phyloP scores from a whole-genome alignment of 2,113 vertebrate species.

The Felis catus region DNA sequence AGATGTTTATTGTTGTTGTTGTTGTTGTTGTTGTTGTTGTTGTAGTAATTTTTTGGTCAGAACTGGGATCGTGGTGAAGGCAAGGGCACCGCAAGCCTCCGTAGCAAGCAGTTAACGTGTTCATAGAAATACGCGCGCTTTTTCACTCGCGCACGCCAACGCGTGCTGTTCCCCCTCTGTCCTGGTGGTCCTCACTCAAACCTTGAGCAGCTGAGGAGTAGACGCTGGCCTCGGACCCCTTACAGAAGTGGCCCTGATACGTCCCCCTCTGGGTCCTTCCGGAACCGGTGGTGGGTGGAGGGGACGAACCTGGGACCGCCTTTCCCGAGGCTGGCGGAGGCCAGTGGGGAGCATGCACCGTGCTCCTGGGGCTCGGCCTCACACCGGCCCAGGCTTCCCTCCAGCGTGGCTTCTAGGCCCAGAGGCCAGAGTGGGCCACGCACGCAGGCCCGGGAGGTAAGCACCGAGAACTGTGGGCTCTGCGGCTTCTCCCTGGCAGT shows the following conservation, averaged over 20 bases:
- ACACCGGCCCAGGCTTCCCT: neutral
- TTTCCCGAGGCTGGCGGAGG: neutral
- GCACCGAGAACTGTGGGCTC: accelerated
- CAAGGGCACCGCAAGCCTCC: accelerated
- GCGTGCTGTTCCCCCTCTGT: accelerated
- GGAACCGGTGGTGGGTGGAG: neutral
- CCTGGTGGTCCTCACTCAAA: accelerated
- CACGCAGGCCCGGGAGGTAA: accelerated
- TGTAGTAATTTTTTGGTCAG: neutral
- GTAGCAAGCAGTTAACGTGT: accelerated
- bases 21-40: neutral
- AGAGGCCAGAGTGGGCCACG: too few relatives aligned
- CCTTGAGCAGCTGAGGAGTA: too few relatives aligned
- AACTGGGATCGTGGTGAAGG: neutral
- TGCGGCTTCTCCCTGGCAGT: neutral
- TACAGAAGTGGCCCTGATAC: accelerated
- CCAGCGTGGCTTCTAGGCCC: accelerated
- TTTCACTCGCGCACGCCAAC: accelerated
- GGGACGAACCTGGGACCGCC: accelerated
- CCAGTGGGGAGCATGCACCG: accelerated
- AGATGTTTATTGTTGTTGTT: neutral
- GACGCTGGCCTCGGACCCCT: neutral
- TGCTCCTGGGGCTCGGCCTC: neutral
- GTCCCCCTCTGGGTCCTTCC: neutral
- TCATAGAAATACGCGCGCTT: accelerated